Evolutionary conservation across 1,140 invertebrate species (phyloP), one percentile per base, ranked within the genome.

Genomic region (Alviniconcha marisindica): DNA sequence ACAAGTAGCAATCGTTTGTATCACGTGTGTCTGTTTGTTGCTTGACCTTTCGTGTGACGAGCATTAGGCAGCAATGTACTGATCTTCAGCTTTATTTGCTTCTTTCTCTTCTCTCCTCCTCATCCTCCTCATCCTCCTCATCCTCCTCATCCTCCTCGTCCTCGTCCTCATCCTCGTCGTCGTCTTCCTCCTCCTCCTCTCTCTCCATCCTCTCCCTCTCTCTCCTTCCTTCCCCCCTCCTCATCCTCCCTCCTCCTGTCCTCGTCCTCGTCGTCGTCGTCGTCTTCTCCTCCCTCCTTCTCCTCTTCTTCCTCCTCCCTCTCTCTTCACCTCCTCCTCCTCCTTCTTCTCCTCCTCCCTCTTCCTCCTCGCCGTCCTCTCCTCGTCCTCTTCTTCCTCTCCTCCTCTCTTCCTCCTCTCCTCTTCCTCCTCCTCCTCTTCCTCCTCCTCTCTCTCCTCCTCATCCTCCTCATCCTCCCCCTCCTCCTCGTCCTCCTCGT

Each of bases 321-420:
- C 66, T 36, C 33, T 36, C n/a, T 69, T 14, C n/a, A 7, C n/a
- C 33, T 69, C 66, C n/a, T 28, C n/a, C 33, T 36, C 33, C n/a
- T 28, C n/a, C 66, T 31, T 12, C n/a, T 28, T 69, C 66, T 69
- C 66, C 14, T 28, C n/a, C 33, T 69, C 66, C n/a, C 33, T 31
- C n/a, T 69, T 28, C n/a, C 66, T 36, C n/a, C n/a, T n/a, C n/a
- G 7, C n/a, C 33, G 10, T n/a, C n/a, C 66, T 28, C 33, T 69
- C 66, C n/a, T 28, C n/a, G 12, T 69, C 66, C n/a, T 28, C n/a
- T 28, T 69, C 66, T 69, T 28, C n/a, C 66, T 69, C 66, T 36
- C 66, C 14, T n/a, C n/a, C 66, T 36, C 33, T 69, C 66, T 69
- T 28, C n/a, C 33, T 69, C 33, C n/a, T 28, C n/a, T 28, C n/a